These are phyloP conservation scores for Lucilia sericata DNA, from an alignment of 1,140 invertebrate species.

Conservation along the genomic window DNA sequence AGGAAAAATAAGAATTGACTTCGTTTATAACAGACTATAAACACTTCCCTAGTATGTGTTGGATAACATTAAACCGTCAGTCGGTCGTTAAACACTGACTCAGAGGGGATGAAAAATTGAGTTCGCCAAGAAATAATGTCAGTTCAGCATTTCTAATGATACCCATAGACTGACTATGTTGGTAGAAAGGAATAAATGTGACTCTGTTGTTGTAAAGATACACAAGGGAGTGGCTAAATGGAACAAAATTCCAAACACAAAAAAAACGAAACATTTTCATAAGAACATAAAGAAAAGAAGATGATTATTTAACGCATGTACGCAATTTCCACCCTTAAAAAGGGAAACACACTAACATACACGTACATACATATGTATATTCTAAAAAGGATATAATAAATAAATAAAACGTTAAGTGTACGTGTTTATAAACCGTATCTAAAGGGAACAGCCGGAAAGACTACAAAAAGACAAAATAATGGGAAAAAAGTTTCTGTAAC, in stretches of 20 bases:
- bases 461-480: neutral
- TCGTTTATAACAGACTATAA: neutral
- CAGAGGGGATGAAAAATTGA: neutral
- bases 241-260: slow-evolving; percentile 20
- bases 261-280: neutral
- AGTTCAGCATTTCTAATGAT: slow-evolving; percentile 17
- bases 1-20: neutral
- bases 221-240: slow-evolving; percentile 26
- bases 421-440: slow-evolving; percentile 30
- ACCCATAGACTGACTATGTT: neutral
- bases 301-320: slow-evolving; percentile 37
- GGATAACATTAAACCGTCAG: slow-evolving; percentile 21
- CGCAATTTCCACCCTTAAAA: slow-evolving; percentile 16
- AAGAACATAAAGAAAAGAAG: slow-evolving; percentile 11
- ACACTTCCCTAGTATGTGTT: neutral
- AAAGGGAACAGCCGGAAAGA: neutral
- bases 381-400: neutral
- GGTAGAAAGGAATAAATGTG: too few species aligned
- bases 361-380: neutral
- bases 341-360: neutral
- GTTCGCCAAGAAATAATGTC: neutral
- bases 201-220: slow-evolving; percentile 11
- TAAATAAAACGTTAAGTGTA: slow-evolving; percentile 6
- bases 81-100: slow-evolving; percentile 23
- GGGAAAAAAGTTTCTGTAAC: neutral